Base-by-base conservation (phyloP, 2,113 vertebrate genomes). In the Odontesthes bonariensis region DNA sequence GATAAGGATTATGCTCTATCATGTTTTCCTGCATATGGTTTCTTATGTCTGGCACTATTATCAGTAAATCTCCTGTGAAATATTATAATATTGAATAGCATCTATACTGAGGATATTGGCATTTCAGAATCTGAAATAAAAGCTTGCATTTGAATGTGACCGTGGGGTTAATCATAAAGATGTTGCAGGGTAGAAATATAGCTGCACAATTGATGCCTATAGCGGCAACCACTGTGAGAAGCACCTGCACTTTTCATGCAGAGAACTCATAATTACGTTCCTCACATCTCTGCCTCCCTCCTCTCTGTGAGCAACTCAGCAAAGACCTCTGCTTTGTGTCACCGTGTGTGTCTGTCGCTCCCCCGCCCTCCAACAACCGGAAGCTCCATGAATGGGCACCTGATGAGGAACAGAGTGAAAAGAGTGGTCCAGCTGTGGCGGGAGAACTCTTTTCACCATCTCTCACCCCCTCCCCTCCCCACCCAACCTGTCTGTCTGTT, bases 321-420 rank as follows among this genome's bases (percentile, higher is more conserved):
- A 82, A 73, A 90, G 88, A 91, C 87, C 73, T 81, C 80, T 70
- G 79, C 87, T 86, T 88, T 91, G 87, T 89, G 64, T 51, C 51
- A 55, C 10, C 5, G 6, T 38, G 35, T 38, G 83, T 62, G 82
- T 65, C 54, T 64, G 57, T 81, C 57, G 86, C 82, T 74, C 77
- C 42, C 69, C 73, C 64, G 8, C 82, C 82, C 72, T 53, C 61
- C 20, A 64, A 69, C 79, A 81, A 82, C 88, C 90, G 92, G 92
- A 93, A 93, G 88, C 84, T 80, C 91, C 87, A 81, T 89, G 81
- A 92, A 93, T 92, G 90, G 87, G 73, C 80, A 85, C 85, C 3
- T 68, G 75, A 88, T 80, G 81, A 83, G 69, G 69, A 78, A 40
- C 75, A 40, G 35, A 47, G 67, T 53, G 79, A 83, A 83, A 83